Percentiles rank a stretch among this genome's conserved stretches.
phyloP scores from a whole-genome alignment of 2,113 vertebrate genomes.

The Rhinopomastus cyanomelas region DNA sequence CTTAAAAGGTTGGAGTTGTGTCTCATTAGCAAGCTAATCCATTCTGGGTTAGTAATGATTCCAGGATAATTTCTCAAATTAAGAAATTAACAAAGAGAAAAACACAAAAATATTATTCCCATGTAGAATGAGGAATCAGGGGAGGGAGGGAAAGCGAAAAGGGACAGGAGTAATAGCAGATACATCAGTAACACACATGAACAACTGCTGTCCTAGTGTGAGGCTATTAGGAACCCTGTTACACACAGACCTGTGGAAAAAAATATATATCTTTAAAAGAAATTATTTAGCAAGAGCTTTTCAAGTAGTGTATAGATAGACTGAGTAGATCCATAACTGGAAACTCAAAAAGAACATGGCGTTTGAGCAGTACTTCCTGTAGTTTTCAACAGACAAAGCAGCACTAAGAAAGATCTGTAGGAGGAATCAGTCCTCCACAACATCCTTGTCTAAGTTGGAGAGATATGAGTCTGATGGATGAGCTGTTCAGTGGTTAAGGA shows the following conservation, averaged over 20 bases:
- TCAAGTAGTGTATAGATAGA: neutral
- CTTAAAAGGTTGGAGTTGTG: neutral
- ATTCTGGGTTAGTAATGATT: constrained; percentile 4
- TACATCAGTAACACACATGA: neutral
- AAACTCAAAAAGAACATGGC: neutral
- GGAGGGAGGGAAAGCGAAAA: neutral
- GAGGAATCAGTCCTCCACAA: neutral
- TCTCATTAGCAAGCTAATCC: constrained; percentile 4
- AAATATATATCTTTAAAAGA: neutral
- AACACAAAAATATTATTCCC: neutral
- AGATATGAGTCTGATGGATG: no score
- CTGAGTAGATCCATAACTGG: neutral
- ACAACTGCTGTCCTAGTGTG: neutral
- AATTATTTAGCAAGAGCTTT: neutral
- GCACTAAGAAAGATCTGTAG: neutral
- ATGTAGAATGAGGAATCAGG: neutral
- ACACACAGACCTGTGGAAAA: neutral
- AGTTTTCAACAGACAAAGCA: neutral
- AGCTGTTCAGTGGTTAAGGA: no score
- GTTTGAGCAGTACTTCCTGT: neutral
- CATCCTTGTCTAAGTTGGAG: no score
- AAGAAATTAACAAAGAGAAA: constrained; percentile 21
- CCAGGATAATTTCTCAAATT: constrained; percentile 9
- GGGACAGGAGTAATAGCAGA: neutral
- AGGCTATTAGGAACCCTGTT: neutral